Conservation (phyloP, 1,140 invertebrate species). For the Eumeta japonica region DNA sequence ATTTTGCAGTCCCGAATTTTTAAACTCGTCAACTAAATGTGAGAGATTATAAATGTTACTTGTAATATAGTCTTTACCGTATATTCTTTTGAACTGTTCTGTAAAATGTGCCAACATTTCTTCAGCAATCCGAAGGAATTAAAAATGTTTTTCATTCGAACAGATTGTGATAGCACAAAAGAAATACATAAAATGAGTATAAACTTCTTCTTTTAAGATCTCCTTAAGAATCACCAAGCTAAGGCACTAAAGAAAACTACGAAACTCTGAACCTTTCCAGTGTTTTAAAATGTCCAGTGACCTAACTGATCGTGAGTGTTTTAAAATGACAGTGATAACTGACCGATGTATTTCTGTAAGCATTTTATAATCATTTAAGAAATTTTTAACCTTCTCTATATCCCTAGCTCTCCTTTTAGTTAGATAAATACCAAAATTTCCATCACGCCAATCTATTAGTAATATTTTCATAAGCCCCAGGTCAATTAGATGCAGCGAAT, state of each 20-base stretch:
- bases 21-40: conserved; percentile 20
- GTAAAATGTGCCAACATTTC: conserved; percentile 7
- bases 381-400: conserved; percentile 4
- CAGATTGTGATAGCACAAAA: conserved; percentile 11
- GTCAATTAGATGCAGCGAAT: too few species aligned
- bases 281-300: conserved; percentile 2
- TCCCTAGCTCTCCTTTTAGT: conserved; percentile 2
- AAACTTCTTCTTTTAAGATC: conserved; percentile 1
- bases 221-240: conserved; percentile 4
- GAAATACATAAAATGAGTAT: conserved; percentile 5
- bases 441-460: conserved; percentile 2
- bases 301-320: conserved; percentile 6
- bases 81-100: conserved; percentile 9
- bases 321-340: too few species aligned
- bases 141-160: conserved; percentile 9
- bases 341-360: too few species aligned
- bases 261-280: conserved; percentile 11
- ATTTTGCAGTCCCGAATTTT: conserved; percentile 17
- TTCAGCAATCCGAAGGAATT: conserved; percentile 13
- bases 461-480: not conserved
- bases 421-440: not conserved
- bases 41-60: conserved; percentile 20
- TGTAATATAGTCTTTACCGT: conserved; percentile 18
- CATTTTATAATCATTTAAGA: too few species aligned
- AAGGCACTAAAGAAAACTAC: conserved; percentile 8